Percentiles rank a stretch among this genome's conserved stretches.
phyloP scores from a whole-genome alignment of 1,140 invertebrate genomes.

The Ylistrum balloti region DNA sequence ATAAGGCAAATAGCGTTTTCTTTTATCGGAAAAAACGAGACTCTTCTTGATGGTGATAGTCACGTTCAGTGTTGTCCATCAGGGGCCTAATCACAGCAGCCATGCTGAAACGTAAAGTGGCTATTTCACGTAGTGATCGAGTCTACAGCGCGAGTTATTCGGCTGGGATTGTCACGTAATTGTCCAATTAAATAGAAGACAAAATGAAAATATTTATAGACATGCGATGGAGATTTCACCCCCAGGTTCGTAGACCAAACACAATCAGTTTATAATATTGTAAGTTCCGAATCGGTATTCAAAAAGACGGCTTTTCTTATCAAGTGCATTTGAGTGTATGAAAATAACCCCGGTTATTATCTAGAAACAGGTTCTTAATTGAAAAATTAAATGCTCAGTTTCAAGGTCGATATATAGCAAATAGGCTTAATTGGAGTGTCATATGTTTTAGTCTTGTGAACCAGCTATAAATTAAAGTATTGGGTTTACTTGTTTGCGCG shows the following conservation, averaged over 20 bases:
- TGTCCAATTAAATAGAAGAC: constrained; percentile 39
- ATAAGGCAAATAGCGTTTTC: constrained; percentile 27
- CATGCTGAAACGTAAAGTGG: constrained; percentile 26
- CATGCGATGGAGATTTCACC: constrained; percentile 32
- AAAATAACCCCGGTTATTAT: constrained; percentile 13
- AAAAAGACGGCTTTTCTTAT: neutral
- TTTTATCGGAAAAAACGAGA: constrained; percentile 39
- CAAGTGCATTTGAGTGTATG: neutral
- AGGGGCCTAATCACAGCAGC: constrained; percentile 2
- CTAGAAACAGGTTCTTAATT: constrained; percentile 9
- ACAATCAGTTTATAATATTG: neutral
- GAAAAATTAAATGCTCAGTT: constrained; percentile 36
- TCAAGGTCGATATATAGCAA: constrained; percentile 11
- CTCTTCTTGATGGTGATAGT: constrained; percentile 27
- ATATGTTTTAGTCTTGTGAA: constrained; percentile 12
- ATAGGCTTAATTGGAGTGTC: neutral
- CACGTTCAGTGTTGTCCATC: constrained; percentile 31
- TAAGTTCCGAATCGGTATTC: neutral
- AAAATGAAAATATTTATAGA: constrained; percentile 36
- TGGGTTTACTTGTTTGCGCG: constrained; percentile 7
- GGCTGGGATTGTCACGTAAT: constrained; percentile 14
- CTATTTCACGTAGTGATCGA: constrained; percentile 10
- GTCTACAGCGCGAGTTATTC: constrained; percentile 1
- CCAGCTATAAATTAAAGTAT: constrained; percentile 40
- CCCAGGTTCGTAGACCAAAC: constrained; percentile 22